Conservation (phyloP, 2,113 vertebrate genomes). For the Ictidomys tridecemlineatus region DNA sequence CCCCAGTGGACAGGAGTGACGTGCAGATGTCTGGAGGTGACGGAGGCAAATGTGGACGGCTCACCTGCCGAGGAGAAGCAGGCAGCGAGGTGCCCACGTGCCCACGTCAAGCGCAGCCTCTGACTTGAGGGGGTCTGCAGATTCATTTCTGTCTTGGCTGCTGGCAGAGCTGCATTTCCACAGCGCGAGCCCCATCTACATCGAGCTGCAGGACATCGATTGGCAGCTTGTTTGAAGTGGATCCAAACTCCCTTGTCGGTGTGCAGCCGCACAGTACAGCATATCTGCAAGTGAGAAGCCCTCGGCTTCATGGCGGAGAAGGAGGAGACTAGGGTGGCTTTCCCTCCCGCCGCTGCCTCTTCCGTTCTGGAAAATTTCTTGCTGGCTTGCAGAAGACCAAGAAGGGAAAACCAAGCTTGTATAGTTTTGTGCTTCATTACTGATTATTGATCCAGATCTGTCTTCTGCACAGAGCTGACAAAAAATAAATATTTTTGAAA, state of each 20-base stretch:
- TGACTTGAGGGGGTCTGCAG: not conserved
- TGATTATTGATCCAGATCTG: conserved; percentile 51
- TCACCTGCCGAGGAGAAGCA: not conserved
- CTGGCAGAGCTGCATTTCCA: not conserved
- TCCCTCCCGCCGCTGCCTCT: not conserved
- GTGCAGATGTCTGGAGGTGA: not conserved
- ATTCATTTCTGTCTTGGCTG: not conserved
- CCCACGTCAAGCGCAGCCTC: not conserved
- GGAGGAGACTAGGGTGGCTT: not conserved
- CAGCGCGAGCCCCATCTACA: not conserved
- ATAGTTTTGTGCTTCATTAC: not conserved
- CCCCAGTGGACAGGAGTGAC: not conserved
- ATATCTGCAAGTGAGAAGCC: not conserved
- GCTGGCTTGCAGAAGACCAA: conserved; percentile 39
- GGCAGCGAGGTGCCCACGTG: accelerated
- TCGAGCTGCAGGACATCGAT: not conserved
- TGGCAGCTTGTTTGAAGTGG: conserved; percentile 53
- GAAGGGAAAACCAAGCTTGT: not conserved
- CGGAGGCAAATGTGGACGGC: not conserved
- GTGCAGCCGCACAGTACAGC: not conserved
- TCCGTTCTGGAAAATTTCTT: conserved; percentile 69
- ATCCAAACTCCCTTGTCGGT: conserved; percentile 42
- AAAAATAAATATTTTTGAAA: not conserved
- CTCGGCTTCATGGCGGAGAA: not conserved
- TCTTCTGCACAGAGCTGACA: not conserved